phyloP scores from a whole-genome alignment of 2,113 vertebrate species.

The Hypanus sabinus region DNA sequence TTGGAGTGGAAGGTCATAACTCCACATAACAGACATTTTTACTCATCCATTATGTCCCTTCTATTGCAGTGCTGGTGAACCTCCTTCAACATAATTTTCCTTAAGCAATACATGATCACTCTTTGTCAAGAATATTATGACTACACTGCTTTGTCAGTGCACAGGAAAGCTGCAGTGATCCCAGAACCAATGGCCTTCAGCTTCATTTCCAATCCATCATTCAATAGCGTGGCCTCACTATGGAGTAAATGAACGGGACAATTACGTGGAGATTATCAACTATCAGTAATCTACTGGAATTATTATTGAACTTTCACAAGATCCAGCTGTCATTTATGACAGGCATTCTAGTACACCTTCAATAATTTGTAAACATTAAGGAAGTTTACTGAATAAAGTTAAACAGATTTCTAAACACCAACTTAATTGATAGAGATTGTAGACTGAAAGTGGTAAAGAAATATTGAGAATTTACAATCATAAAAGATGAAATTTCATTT shows the following conservation, averaged over 20 bases:
- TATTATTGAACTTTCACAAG: background rate
- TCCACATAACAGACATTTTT: background rate
- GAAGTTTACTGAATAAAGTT: background rate
- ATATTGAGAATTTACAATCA: background rate
- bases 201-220: background rate
- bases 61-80: background rate
- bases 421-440: background rate
- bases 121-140: background rate
- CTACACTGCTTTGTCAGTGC: background rate
- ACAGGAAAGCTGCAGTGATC: background rate
- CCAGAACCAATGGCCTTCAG: background rate
- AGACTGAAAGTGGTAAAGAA: background rate
- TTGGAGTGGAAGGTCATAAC: no score
- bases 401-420: background rate
- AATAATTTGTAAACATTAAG: background rate
- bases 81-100: background rate
- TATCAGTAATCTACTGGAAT: background rate
- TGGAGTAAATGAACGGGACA: background rate
- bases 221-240: background rate
- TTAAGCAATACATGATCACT: background rate
- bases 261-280: background rate
- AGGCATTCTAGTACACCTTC: background rate
- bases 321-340: background rate
- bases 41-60: background rate
- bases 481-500: background rate